A percentile compares a stretch with the other conserved stretches of the same genome.
phyloP scores from a whole-genome alignment of 2,113 vertebrate genomes.

The Tragelaphus buxtoni region DNA sequence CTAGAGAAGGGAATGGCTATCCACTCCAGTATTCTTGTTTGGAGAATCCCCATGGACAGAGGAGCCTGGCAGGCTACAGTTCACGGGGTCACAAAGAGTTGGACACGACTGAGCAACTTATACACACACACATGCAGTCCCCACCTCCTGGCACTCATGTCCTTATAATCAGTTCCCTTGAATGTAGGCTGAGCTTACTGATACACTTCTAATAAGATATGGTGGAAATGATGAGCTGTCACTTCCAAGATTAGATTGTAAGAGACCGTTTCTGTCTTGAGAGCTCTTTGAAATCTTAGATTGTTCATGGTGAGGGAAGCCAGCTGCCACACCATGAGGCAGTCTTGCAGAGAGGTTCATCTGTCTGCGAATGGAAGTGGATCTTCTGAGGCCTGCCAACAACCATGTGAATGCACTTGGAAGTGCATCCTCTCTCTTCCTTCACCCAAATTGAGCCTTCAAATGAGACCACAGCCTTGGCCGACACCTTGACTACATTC shows the following conservation, averaged over 20 bases:
- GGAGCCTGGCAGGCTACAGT: background rate
- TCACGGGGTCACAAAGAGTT: fast-evolving
- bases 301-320: background rate
- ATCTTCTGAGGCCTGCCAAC: background rate
- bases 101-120: background rate
- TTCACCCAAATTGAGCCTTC: background rate
- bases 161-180: background rate
- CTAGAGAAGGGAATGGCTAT: background rate
- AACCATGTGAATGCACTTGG: background rate
- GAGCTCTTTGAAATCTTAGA: background rate
- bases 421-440: background rate
- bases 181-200: background rate
- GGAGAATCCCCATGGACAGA: background rate
- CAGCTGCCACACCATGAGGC: background rate
- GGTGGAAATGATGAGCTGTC: background rate
- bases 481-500: background rate
- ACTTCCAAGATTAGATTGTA: background rate
- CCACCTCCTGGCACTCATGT: no score
- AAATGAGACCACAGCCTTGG: background rate
- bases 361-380: fast-evolving
- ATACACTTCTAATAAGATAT: background rate
- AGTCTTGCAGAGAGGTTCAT: background rate
- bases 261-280: background rate
- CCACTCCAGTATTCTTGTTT: background rate
- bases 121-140: background rate